Base-by-base conservation (phyloP, 2,888 invertebrate genomes). In the Spilarctia lutea region DNA sequence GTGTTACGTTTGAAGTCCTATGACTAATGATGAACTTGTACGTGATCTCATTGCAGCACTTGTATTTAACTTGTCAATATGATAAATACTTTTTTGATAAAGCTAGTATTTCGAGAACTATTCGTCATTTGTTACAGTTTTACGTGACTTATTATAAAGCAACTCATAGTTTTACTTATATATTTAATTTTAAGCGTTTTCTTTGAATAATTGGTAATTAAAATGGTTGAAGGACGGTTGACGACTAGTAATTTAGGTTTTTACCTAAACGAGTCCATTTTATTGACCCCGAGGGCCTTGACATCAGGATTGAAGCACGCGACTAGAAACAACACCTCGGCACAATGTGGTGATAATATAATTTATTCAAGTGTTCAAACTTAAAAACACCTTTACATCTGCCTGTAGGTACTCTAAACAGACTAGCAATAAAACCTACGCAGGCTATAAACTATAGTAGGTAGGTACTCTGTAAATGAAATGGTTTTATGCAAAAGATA, bases 161-260 rank as follows among this genome's bases (percentile, higher is more conserved):
- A 42, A 68, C 72, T 6, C 39, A 66, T 69, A 76, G 71, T 66
- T 35, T 70, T 68, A 75, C 71, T 75, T 78, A 78, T 20, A 20
- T 68, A 45, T 45, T 68, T 45, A 68, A 68, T 39, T 56, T 56
- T 8, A 81, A 79, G 78, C 79, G 73, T 83, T 82, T 72, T 77
- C 74, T 70, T 82, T 27, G 80, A 87, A 83, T 85, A 86, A 89
- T 88, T 82, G 83, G 86, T 85, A 88, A 88, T 91, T 90, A 88
- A 89, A 89, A 89, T 91, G 87, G 87, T 85, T 84, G 81, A 92
- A 92, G 78, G 89, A 88, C 92, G 91, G 92, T 88, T 91, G 88
- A 86, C 85, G 85, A 87, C 87, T 86, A 75, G 72, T 78, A 73
- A 80, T 86, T 83, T 78, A 80, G 84, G 85, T 81, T 87, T 85